Evolutionary conservation across 2,113 vertebrate species (phyloP).

Genomic region (Catagonus wagneri): DNA sequence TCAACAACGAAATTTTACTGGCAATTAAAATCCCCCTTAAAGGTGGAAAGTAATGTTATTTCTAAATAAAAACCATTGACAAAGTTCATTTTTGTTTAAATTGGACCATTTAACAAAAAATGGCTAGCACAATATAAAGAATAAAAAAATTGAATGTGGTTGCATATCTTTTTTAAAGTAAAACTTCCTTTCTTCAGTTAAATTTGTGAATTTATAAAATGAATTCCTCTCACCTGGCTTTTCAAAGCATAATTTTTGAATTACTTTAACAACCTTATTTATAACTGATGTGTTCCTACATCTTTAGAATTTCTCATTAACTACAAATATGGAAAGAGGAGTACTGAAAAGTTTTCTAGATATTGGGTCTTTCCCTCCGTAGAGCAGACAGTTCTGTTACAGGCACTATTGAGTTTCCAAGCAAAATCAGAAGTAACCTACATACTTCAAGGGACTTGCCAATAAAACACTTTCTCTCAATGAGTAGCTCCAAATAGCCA

Average conservation of each 20-base stretch:
- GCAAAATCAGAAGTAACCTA: conserved; percentile 60
- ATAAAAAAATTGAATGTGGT: conserved; percentile 16
- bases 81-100: conserved; percentile 49
- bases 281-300: conserved; percentile 1
- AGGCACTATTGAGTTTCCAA: conserved; percentile 42
- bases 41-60: conserved; percentile 33
- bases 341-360: conserved; percentile 65
- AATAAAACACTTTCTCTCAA: conserved; percentile 60
- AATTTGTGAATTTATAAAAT: conserved; percentile 21
- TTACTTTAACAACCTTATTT: conserved; percentile 58
- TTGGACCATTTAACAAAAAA: conserved; percentile 31
- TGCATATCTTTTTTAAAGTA: conserved; percentile 54
- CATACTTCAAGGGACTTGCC: conserved; percentile 5
- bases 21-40: conserved; percentile 57
- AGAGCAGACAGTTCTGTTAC: conserved; percentile 44
- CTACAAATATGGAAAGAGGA: conserved; percentile 45
- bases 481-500: not conserved
- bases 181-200: conserved; percentile 55
- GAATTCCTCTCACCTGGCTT: conserved; percentile 57
- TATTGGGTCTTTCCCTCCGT: conserved; percentile 29
- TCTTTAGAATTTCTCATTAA: conserved; percentile 61
- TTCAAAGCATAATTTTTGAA: conserved; percentile 60
- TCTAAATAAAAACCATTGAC: conserved; percentile 53
- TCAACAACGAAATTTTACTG: conserved; percentile 51
- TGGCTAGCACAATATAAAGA: not conserved